These are phyloP conservation scores for Mesorhabditis sp. DNA, from an alignment of 2,888 invertebrate genomes.

Conservation along the genomic window DNA sequence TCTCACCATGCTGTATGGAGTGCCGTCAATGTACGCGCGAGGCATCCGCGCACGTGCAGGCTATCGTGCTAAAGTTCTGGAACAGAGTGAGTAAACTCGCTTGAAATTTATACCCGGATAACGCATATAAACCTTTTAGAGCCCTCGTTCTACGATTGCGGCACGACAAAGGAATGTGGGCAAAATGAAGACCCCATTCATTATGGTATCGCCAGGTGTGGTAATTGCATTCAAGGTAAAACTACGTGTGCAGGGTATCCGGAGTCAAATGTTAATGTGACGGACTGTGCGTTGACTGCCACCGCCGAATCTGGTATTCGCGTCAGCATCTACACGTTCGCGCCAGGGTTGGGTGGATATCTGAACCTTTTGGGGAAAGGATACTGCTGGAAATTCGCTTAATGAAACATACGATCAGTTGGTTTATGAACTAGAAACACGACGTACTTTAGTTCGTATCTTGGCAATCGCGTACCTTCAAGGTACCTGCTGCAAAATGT, in stretches of 20 bases:
- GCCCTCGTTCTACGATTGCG: background rate
- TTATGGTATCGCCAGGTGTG: background rate
- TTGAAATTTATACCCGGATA: no score
- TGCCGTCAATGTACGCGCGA: background rate
- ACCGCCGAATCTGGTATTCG: background rate
- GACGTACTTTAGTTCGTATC: no score
- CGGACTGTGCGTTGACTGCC: background rate
- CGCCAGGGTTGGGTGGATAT: background rate
- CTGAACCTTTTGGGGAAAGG: background rate
- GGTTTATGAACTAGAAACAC: no score
- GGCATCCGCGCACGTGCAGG: background rate
- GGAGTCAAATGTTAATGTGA: background rate
- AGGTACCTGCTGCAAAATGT: background rate
- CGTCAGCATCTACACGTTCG: background rate
- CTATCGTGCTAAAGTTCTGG: background rate
- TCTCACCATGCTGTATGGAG: background rate
- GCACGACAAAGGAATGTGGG: conserved; percentile 6
- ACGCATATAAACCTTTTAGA: no score
- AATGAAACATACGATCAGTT: no score
- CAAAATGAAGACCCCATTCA: background rate
- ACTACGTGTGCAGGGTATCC: background rate
- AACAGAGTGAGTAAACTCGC: background rate
- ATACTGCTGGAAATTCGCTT: no score
- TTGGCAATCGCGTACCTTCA: background rate
- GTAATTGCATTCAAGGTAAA: background rate